Conservation (phyloP, 2,113 vertebrate species). For the Leptobrachium ailaonicum region DNA sequence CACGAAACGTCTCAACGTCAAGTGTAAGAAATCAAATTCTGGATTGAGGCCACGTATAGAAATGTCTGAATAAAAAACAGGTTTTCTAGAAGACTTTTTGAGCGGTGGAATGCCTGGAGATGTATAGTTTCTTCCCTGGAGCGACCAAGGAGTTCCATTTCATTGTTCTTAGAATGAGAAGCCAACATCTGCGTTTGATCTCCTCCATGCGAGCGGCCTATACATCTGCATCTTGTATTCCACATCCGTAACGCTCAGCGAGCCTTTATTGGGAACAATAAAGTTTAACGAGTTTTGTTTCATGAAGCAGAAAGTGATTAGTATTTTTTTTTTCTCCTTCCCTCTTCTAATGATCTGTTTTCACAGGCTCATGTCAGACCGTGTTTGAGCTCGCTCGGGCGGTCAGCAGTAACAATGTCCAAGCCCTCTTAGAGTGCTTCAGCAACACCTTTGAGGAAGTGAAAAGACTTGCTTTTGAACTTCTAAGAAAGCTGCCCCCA, state of each 20-base stretch:
- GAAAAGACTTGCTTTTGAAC: slow-evolving; percentile 79
- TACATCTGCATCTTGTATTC: slow-evolving; percentile 25
- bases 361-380: slow-evolving; percentile 54
- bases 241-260: slow-evolving; percentile 24
- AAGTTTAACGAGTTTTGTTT: slow-evolving; percentile 43
- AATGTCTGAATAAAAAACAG: too few species aligned
- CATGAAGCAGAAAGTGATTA: slow-evolving; percentile 38
- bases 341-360: slow-evolving; percentile 48
- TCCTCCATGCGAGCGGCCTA: neutral
- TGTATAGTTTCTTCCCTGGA: neutral
- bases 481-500: slow-evolving; percentile 79
- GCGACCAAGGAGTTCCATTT: neutral
- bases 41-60: too few species aligned
- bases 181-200: slow-evolving; percentile 33
- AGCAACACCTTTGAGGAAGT: slow-evolving; percentile 93
- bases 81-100: neutral
- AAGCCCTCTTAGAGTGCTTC: slow-evolving; percentile 80
- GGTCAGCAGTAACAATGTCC: slow-evolving; percentile 71
- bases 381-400: slow-evolving; percentile 76
- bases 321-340: slow-evolving; percentile 15
- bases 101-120: neutral
- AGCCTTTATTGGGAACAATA: slow-evolving; percentile 32
- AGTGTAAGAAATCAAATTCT: too few species aligned
- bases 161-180: neutral
- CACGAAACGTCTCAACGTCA: too few species aligned